Evolutionary conservation across 1,140 invertebrate genomes (phyloP).

Genomic region (Onthophagus taurus): DNA sequence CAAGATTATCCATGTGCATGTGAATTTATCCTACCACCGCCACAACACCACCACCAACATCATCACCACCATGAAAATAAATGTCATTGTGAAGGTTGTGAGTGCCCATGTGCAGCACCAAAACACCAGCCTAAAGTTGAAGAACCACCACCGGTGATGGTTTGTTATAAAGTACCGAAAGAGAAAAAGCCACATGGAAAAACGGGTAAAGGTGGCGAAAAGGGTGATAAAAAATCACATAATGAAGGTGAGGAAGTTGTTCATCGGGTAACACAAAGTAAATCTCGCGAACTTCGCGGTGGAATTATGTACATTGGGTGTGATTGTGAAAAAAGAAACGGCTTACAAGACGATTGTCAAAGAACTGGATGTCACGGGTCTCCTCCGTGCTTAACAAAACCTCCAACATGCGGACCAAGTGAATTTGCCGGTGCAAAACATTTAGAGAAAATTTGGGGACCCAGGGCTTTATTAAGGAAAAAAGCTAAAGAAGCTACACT

Average conservation of each 20-base stretch:
- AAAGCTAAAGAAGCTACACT: too few relatives aligned
- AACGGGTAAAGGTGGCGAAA: too few relatives aligned
- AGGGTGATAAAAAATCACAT: too few relatives aligned
- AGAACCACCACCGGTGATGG: background rate
- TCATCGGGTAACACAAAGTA: slow-evolving; percentile 23
- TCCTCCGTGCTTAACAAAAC: slow-evolving; percentile 45
- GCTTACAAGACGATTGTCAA: slow-evolving; percentile 61
- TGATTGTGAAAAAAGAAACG: slow-evolving; percentile 61
- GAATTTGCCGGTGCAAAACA: slow-evolving; percentile 30
- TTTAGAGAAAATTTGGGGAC: slow-evolving; percentile 21
- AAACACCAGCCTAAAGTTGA: too few relatives aligned
- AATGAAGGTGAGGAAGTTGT: slow-evolving; percentile 1
- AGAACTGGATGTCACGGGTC: slow-evolving; percentile 57
- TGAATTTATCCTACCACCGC: too few relatives aligned
- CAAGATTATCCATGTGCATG: too few relatives aligned
- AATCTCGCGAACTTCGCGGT: slow-evolving; percentile 55
- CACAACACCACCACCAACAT: too few relatives aligned
- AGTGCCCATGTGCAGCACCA: too few relatives aligned
- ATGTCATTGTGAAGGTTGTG: too few relatives aligned
- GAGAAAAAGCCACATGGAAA: background rate
- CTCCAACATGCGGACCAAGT: slow-evolving; percentile 32
- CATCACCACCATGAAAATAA: too few relatives aligned
- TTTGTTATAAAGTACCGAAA: background rate
- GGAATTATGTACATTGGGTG: slow-evolving; percentile 58
- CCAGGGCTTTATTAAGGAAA: too few relatives aligned